Evolutionary conservation across 2,113 vertebrate genomes (phyloP), one percentile per base, ranked within the genome.

Genomic region (cat (Felis catus)): DNA sequence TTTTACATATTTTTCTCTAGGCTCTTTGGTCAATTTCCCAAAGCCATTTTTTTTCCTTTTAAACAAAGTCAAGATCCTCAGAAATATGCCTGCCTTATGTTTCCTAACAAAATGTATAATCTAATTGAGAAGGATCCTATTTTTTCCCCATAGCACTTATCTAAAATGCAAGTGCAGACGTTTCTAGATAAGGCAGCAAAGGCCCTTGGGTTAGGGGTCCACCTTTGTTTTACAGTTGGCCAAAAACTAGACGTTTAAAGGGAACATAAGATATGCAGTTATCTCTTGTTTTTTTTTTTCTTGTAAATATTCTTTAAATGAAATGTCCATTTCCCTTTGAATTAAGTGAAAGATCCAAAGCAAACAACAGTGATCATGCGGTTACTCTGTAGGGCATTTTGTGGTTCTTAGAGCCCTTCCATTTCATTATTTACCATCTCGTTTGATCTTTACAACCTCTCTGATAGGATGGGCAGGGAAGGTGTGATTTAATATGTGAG

Each of bases 21-120:
- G 58, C n/a, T 96, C 33, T 85, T 70, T 84, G 80, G 61, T 83
- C 51, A 90, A 6, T 51, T 97, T 96, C 53, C 41, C 82, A 45
- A 93, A 96, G 53, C 65, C 39, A 81, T 23, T 5, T 73, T 63
- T 66, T 76, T 73, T 66, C 68, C 78, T 76, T 92, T 92, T 68
- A 80, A 81, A 36, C 73, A 33, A 97, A 82, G 66, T 95, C 89
- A 89, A 18, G 14, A 81, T 91, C 61, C 65, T 92, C 53, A 78
- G 65, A 97, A 96, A 96, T 81, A 83, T 92, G 55, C 4, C 12
- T 96, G 87, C 74, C 61, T 97, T 92, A 51, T 33, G 33, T 95
- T 97, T 66, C 85, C 36, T 61, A 76, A 82, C 9, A 86, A 86
- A 89, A 92, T 78, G 68, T 78, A 91, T 91, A 89, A n/a, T 89